Evolutionary conservation across 1,140 invertebrate genomes (phyloP), one percentile per base, ranked within the genome.

Genomic region (Trachelipus rathkii): DNA sequence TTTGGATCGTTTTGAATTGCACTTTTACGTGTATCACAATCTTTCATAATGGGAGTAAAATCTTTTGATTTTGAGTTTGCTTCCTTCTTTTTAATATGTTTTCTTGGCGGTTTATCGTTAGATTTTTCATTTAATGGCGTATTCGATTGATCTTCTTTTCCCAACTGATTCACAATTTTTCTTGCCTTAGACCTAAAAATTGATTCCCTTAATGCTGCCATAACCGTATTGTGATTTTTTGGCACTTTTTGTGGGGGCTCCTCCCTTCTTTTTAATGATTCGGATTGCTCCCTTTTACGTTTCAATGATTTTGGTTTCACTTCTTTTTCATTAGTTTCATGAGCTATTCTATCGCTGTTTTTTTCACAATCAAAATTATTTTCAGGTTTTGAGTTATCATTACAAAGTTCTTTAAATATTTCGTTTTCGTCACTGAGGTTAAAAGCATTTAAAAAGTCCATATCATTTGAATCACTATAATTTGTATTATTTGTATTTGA

Each of bases 111-210:
- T 33, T 33, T 33, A 33, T 33, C 33, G 33, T 33, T 33, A 33
- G 33, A 33, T 33, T 33, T 33, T 33, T 33, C 33, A 33, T 33
- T 33, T 33, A 33, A 33, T 3, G 33, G 2, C 33, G 33, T 33
- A 33, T 33, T 33, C 33, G 1, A 1, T 1, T 33, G 33, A 6
- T 33, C 33, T 8, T 60, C 50, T 60, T 60, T 60, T 19, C 19
- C 50, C 19, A 60, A 60, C 19, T 60, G 50, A 60, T 60, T 60
- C 19, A 60, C 50, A 19, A 60, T 60, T 44, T 78, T 78, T 45
- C 68, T 75, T 50, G 77, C 77, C 7, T 74, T 44, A 6, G 77
- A 78, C 7, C 74, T 60, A 46, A 76, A 78, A 10, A 78, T 78
- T 10, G 77, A 76, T 9, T 71, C 77, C 71, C 77, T 75, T n/a